Conservation (phyloP, 2,113 vertebrate species). For the Marcusenius ussheri region DNA sequence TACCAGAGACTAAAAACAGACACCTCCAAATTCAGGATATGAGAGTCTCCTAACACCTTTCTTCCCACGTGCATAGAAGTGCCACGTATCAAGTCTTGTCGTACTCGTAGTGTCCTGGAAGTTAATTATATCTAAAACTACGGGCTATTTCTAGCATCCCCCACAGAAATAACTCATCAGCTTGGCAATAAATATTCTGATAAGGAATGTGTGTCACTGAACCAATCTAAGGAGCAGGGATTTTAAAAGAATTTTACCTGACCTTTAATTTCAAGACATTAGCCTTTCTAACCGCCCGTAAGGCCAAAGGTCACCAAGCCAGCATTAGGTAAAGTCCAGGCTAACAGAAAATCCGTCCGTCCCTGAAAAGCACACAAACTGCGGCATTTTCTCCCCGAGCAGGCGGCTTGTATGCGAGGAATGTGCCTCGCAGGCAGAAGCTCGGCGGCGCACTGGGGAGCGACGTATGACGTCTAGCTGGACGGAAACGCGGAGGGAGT, state of each 20-base stretch:
- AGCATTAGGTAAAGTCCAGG: background rate
- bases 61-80: background rate
- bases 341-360: background rate
- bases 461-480: background rate
- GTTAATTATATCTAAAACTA: background rate
- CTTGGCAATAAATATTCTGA: background rate
- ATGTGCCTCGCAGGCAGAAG: background rate
- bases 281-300: background rate
- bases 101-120: background rate
- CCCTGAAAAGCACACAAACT: conserved; percentile 8
- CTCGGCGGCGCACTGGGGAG: background rate
- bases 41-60: background rate
- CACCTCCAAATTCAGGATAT: background rate
- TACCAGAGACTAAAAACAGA: background rate
- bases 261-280: background rate
- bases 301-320: background rate
- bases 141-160: background rate
- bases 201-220: background rate
- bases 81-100: background rate
- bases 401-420: conserved; percentile 6
- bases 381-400: background rate
- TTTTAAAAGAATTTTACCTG: background rate
- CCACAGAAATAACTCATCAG: background rate
- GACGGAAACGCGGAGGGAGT: background rate
- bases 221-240: background rate